phyloP scores from a whole-genome alignment of 2,113 vertebrate genomes.

The Calidris pygmaea region DNA sequence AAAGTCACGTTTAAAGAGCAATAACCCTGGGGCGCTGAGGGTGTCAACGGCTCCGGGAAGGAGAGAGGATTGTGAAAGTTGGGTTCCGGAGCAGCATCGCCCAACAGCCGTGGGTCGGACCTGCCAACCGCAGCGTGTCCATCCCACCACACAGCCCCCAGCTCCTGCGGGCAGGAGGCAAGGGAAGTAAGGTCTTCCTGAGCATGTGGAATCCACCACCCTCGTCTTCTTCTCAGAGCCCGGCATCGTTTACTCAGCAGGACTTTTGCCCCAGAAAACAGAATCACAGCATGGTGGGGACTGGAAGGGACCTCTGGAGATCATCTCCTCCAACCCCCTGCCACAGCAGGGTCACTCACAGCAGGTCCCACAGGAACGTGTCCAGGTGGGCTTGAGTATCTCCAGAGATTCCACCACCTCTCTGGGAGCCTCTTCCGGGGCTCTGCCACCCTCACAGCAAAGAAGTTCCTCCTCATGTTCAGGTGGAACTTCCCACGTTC shows the following conservation, averaged over 20 bases:
- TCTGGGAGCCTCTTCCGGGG: too few species aligned
- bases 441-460: too few species aligned
- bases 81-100: background rate
- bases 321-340: too few species aligned
- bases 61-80: background rate
- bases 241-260: background rate
- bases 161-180: background rate
- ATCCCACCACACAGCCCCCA: background rate
- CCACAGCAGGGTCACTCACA: too few species aligned
- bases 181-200: background rate
- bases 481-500: too few species aligned
- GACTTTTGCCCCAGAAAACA: background rate
- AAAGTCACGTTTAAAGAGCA: background rate
- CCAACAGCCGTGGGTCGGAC: background rate
- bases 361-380: too few species aligned
- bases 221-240: background rate
- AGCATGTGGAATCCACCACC: background rate
- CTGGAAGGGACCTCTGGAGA: too few species aligned
- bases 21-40: background rate
- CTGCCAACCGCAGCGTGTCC: rapidly evolving
- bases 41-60: background rate
- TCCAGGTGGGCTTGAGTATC: too few species aligned
- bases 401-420: too few species aligned
- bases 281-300: too few species aligned
- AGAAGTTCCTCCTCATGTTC: too few species aligned